Evolutionary conservation across 2,113 vertebrate species (phyloP), one percentile per base, ranked within the genome.

Genomic region (Notothenia rossii): DNA sequence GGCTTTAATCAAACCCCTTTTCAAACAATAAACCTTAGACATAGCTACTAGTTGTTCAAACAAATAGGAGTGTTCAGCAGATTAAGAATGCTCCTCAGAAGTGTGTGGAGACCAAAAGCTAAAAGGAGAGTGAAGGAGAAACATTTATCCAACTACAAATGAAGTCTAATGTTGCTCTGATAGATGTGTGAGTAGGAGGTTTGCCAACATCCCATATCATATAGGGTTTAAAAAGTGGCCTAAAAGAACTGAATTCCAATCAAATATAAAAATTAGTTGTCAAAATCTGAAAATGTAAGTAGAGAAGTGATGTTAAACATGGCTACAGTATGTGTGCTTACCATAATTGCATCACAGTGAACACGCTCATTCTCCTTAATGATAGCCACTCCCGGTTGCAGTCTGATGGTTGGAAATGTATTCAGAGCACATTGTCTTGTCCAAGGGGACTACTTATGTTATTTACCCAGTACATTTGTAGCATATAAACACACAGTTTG

Each of bases 391-490:
- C 60, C 20, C 14, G 15, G 29, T 54, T 65, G 54, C 36, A 55
- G 17, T 53, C 53, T 40, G 43, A 51, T 36, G 7, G 13, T 15
- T 40, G 22, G 9, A 58, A 72, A 77, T 53, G 5, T 56, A 81
- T 85, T 77, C 63, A 25, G 45, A 72, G 56, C 63, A 46, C 56
- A 79, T 7, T 55, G 72, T 64, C 58, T 58, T 40, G 68, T 62
- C 63, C 74, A 45, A 62, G 49, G 48, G 49, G 61, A 66, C 48
- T 56, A 85, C 45, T 72, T 76, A 17, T 69, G 49, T 59, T 70
- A 66, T 72, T 78, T 67, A 63, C 66, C 63, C 48, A 25, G 45
- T 49, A 69, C 46, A 81, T 79, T 66, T 77, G 75, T 48, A 20
- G 58, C 54, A 65, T 66, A 43, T 62, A 54, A 81, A 77, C 61